These are phyloP conservation scores for Gortyna flavago DNA, from an alignment of 2,888 invertebrate genomes.

Conservation along the genomic window DNA sequence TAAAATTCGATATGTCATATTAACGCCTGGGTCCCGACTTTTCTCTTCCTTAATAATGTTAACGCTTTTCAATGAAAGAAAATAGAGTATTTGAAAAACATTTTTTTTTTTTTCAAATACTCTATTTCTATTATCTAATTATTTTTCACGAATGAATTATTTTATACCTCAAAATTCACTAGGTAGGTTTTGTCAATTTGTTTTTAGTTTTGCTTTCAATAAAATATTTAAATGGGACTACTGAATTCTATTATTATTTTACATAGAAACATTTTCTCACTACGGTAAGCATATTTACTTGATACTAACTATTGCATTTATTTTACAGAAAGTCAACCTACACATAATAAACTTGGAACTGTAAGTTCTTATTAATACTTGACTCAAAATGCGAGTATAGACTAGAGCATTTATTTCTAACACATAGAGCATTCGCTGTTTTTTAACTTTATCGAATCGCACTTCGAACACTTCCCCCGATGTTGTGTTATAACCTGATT, in stretches of 20 bases:
- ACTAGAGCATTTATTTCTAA: neutral
- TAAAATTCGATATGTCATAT: neutral
- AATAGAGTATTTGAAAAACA: neutral
- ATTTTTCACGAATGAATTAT: neutral
- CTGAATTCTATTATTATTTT: neutral
- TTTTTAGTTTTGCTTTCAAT: conserved; percentile 29
- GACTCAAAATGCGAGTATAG: neutral
- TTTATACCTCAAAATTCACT: neutral
- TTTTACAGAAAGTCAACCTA: conserved; percentile 39
- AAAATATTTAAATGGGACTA: conserved; percentile 6
- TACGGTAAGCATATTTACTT: conserved; percentile 30
- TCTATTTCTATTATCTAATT: neutral
- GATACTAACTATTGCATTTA: conserved; percentile 38
- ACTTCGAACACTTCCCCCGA: neutral
- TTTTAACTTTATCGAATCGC: neutral
- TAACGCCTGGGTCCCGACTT: neutral
- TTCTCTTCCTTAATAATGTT: neutral
- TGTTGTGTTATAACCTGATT: neutral
- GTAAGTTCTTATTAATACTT: conserved; percentile 33
- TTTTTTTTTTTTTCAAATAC: no score
- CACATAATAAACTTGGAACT: conserved; percentile 35
- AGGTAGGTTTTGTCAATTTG: neutral
- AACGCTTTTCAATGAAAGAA: neutral
- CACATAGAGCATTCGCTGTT: neutral
- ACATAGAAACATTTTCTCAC: neutral